Base-by-base conservation (phyloP, 2,888 invertebrate species). In the Brenthis ino region DNA sequence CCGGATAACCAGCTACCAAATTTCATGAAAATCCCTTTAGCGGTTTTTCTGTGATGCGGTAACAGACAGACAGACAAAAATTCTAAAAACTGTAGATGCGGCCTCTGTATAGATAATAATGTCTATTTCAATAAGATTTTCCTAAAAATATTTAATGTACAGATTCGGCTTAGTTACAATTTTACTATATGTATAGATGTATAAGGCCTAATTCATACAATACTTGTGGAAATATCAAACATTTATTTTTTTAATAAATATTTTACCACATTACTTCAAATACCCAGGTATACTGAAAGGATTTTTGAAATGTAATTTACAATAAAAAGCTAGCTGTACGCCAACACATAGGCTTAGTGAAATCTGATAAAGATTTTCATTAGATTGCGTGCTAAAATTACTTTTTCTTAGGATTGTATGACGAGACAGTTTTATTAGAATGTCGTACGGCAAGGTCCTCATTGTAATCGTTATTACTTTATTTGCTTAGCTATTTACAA, bases 361-460 rank as follows among this genome's bases (percentile, higher is more conserved):
- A 67, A 67, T 61, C 61, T 61, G 67, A 67, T 67, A 67, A 55
- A 61, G 56, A 60, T 60, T 60, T 61, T 61, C 50, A 67, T 60
- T 67, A 60, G 48, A 67, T 67, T 61, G 55, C 43, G 58, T 48
- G 16, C 50, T 50, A 20, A 67, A 67, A 67, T 50, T 20, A 67
- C 55, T 67, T 67, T 67, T 67, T 47, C 67, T 55, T 53, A 61
- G 33, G 53, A 67, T 61, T 61, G 60, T 55, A 54, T 67, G 60
- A 67, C 55, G 60, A 60, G 48, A 37, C 66, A 28, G 54, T 67
- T 67, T 67, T 50, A 67, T 67, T 56, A 61, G 67, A 55, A 55
- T 61, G 48, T 55, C 55, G 55, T 54, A 50, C n/a, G 20, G 28
- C 48, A 56, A 61, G 55, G 48, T 43, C 60, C 16, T 28, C 24